A percentile compares a stretch with the other conserved stretches of the same genome.
Evolutionary conservation across 2,113 vertebrate species (phyloP).

Genomic region (Gymnarchus niloticus): DNA sequence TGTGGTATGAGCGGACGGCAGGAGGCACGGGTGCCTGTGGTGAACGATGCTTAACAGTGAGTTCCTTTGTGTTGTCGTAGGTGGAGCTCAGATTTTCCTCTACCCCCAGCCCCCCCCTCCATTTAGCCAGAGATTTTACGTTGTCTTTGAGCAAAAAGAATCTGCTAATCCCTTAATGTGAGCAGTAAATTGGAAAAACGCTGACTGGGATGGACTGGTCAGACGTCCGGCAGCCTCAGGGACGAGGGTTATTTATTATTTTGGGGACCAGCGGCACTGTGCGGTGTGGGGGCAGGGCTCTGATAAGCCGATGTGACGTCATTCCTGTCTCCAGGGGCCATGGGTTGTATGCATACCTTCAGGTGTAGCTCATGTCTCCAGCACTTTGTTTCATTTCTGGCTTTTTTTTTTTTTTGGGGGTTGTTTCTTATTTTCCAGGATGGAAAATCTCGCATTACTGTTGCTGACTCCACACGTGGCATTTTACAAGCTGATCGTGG

Average conservation of each 20-base stretch:
- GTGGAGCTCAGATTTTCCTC: too few species aligned
- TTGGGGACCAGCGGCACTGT: slow-evolving; percentile 20
- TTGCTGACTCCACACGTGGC: background rate
- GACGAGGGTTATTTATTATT: slow-evolving; percentile 3
- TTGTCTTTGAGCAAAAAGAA: background rate
- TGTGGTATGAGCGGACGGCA: too few species aligned
- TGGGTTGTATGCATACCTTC: slow-evolving; percentile 67
- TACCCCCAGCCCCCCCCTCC: background rate
- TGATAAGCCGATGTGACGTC: slow-evolving; percentile 67
- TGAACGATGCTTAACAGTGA: background rate
- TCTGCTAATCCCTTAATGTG: background rate
- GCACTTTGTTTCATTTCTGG: slow-evolving; percentile 12
- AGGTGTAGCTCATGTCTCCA: slow-evolving; percentile 72
- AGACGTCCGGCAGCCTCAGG: slow-evolving; percentile 1
- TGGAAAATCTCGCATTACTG: background rate
- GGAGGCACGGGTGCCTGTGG: too few species aligned
- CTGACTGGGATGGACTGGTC: background rate
- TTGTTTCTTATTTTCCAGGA: background rate
- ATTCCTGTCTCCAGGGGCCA: slow-evolving; percentile 71
- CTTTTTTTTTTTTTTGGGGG: background rate
- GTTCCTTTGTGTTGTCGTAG: background rate
- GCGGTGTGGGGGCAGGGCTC: slow-evolving; percentile 49
- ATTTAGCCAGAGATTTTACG: background rate
- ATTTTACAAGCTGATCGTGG: background rate
- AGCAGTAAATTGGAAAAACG: background rate